A percentile compares a stretch with the other conserved stretches of the same genome.
Evolutionary conservation across 2,797 vertebrate species (phyloP).

Genomic region (Protosalanx chinensis): DNA sequence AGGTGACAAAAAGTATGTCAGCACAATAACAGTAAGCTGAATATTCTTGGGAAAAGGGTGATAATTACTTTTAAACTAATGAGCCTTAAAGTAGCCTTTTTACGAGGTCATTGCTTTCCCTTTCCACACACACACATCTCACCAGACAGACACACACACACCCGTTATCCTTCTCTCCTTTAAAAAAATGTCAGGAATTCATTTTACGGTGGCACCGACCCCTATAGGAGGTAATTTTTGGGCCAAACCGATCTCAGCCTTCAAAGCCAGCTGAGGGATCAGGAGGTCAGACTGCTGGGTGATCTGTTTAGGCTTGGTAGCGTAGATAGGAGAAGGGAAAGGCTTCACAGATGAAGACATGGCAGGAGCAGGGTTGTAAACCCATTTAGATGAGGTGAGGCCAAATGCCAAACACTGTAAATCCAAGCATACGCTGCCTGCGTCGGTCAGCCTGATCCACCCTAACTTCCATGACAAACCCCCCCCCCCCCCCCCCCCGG

Average conservation of each 20-base stretch:
- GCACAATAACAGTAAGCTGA: neutral
- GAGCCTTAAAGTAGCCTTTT: neutral
- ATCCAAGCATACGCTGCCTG: conserved; percentile 47
- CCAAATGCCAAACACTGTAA: conserved; percentile 52
- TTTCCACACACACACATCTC: too few species aligned
- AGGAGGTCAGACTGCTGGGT: conserved; percentile 41
- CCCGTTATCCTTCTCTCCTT: neutral
- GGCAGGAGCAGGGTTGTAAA: conserved; percentile 42
- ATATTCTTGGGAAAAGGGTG: neutral
- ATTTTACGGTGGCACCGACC: neutral
- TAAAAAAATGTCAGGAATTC: conserved; percentile 4
- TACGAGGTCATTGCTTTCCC: neutral
- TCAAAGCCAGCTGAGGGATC: neutral
- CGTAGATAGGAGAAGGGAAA: conserved; percentile 31
- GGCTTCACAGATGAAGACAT: conserved; percentile 20
- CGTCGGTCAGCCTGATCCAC: conserved; percentile 49
- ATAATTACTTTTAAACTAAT: neutral
- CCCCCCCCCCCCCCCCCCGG: conserved; percentile 39
- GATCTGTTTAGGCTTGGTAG: conserved; percentile 37
- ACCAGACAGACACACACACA: too few species aligned
- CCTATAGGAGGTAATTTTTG: neutral
- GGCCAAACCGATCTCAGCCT: conserved; percentile 31
- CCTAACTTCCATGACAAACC: conserved; percentile 47
- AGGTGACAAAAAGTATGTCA: neutral
- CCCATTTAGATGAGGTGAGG: conserved; percentile 48